Conservation (phyloP, 2,113 vertebrate genomes). For the Spheniscus mendiculus region DNA sequence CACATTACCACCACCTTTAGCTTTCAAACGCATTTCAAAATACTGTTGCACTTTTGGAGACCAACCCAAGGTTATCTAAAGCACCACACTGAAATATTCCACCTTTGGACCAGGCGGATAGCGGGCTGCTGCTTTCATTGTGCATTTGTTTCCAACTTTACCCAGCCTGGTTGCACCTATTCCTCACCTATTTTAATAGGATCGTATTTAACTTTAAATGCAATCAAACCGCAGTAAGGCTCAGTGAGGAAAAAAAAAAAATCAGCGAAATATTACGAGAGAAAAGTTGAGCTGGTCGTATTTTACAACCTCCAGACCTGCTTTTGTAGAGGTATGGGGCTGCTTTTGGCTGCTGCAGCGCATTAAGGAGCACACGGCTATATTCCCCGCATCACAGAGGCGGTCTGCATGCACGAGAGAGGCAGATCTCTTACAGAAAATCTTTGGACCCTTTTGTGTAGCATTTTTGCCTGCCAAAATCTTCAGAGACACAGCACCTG, state of each 20-base stretch:
- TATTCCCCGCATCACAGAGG: slow-evolving; percentile 5
- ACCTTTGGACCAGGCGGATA: background rate
- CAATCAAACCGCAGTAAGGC: slow-evolving; percentile 48
- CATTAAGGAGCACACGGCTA: slow-evolving; percentile 16
- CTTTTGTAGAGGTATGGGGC: slow-evolving; percentile 65
- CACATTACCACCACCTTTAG: background rate
- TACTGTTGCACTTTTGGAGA: slow-evolving; percentile 49
- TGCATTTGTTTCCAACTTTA: slow-evolving; percentile 49
- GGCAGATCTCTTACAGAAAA: slow-evolving; percentile 11
- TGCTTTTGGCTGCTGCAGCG: slow-evolving; percentile 53
- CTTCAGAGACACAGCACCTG: slow-evolving; percentile 70
- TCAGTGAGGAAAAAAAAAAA: background rate
- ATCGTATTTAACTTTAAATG: slow-evolving; percentile 39
- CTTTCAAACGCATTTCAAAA: slow-evolving; percentile 51
- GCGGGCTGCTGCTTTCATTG: slow-evolving; percentile 31
- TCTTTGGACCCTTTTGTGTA: slow-evolving; percentile 1
- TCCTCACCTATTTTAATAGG: slow-evolving; percentile 63
- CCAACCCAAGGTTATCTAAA: slow-evolving; percentile 65
- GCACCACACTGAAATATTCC: slow-evolving; percentile 7
- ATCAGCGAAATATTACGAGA: slow-evolving; percentile 31
- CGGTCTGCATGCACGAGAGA: slow-evolving; percentile 21
- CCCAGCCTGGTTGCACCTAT: slow-evolving; percentile 66
- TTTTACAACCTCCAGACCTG: slow-evolving; percentile 68
- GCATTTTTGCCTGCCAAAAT: slow-evolving; percentile 61
- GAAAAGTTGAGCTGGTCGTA: slow-evolving; percentile 53